A percentile compares a stretch with the other conserved stretches of the same genome.
These are phyloP conservation scores for Nautilus pompilius DNA, from an alignment of 1,140 invertebrate genomes.

Conservation along the genomic window DNA sequence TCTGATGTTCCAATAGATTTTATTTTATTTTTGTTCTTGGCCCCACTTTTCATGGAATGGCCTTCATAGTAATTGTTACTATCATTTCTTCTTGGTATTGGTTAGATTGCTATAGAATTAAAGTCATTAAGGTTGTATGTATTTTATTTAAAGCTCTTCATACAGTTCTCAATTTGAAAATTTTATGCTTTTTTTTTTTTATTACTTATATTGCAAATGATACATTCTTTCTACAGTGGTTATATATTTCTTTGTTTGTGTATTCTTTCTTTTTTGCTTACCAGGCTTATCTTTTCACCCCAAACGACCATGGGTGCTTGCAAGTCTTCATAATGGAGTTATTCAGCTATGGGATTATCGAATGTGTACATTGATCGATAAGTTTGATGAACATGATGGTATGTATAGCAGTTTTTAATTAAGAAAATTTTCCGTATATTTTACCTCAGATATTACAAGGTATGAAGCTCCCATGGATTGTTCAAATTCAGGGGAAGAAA, in stretches of 20 bases:
- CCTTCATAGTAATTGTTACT: too few species aligned
- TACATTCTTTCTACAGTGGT: not conserved
- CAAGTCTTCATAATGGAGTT: conserved; percentile 96
- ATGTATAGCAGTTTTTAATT: conserved; percentile 10
- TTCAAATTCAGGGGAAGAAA: too few species aligned
- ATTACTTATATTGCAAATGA: not conserved
- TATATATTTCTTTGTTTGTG: not conserved
- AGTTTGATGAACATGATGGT: conserved; percentile 99
- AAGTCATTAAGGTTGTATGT: not conserved
- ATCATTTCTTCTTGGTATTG: too few species aligned
- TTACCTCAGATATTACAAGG: too few species aligned
- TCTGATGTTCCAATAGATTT: too few species aligned
- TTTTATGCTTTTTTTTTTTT: not conserved
- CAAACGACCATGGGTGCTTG: conserved; percentile 95
- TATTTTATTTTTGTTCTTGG: too few species aligned
- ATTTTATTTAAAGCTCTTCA: not conserved
- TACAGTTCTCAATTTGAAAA: not conserved
- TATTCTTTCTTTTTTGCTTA: conserved; percentile 13
- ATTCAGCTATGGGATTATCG: conserved; percentile 99
- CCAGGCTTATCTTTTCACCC: conserved; percentile 91
- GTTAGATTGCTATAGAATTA: not conserved
- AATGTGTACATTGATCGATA: conserved; percentile 97
- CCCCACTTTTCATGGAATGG: too few species aligned
- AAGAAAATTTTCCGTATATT: too few species aligned
- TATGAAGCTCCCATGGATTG: too few species aligned